Percentiles rank a stretch among this genome's conserved stretches.
phyloP scores from a whole-genome alignment of 2,113 vertebrate species.

The Tamias sibiricus region DNA sequence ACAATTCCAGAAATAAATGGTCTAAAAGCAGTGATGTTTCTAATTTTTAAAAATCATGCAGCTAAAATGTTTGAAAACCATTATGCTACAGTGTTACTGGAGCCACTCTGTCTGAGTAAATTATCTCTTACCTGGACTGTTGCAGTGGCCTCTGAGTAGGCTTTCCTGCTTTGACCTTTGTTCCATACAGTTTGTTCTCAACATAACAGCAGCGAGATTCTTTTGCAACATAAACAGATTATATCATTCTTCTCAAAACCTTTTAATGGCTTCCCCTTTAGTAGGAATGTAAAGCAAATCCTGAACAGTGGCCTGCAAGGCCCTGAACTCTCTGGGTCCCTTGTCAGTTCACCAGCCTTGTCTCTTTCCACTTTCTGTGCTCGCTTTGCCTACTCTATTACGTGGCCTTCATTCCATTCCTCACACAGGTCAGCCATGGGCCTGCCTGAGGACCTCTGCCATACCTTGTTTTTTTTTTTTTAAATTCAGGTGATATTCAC shows the following conservation, averaged over 20 bases:
- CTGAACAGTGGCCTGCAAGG: background rate
- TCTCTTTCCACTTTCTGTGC: background rate
- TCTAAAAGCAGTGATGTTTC: slow-evolving; percentile 13
- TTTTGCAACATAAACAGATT: background rate
- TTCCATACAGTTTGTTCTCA: background rate
- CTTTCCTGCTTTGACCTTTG: background rate
- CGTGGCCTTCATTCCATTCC: background rate
- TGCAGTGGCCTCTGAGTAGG: background rate
- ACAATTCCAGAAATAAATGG: background rate
- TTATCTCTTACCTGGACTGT: background rate
- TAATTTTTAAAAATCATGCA: background rate
- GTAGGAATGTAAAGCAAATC: background rate
- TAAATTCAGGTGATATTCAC: background rate
- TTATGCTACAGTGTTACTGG: background rate
- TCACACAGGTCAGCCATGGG: background rate
- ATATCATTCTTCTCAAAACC: background rate
- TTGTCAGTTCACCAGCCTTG: background rate
- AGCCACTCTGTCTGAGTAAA: background rate
- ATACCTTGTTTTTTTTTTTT: background rate
- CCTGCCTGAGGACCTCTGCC: background rate
- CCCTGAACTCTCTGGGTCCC: background rate
- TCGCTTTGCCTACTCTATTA: background rate
- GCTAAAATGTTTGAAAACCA: background rate
- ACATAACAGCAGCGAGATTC: background rate
- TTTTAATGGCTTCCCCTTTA: background rate